Evolutionary conservation across 1,140 invertebrate genomes (phyloP).

Genomic region (Daktulosphaira vitifoliae): DNA sequence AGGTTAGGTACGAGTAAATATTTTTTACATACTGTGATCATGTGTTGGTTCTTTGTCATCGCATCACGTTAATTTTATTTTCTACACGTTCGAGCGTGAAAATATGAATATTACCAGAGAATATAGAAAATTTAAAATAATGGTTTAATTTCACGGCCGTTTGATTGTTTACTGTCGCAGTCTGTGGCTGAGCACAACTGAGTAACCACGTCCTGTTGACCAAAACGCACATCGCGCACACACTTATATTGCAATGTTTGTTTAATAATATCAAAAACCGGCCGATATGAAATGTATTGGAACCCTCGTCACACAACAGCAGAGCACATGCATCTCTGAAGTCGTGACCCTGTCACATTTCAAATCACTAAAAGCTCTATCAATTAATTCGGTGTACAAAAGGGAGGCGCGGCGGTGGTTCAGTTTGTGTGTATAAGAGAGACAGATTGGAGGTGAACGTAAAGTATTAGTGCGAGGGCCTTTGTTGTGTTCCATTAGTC

Average conservation of each 20-base stretch:
- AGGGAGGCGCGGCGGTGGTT: too few relatives aligned
- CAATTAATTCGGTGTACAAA: conserved; percentile 12
- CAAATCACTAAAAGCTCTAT: conserved; percentile 26
- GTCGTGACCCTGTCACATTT: conserved; percentile 9
- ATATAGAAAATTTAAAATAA: neutral
- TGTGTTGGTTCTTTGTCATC: too few relatives aligned
- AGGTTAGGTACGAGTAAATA: too few relatives aligned
- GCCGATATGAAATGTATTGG: too few relatives aligned
- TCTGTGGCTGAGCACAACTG: neutral
- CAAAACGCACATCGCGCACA: neutral
- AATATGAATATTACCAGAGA: conserved; percentile 5
- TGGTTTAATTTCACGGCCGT: conserved; percentile 19
- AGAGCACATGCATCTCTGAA: neutral
- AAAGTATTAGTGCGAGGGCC: neutral
- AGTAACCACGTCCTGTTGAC: neutral
- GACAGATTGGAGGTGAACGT: too few relatives aligned
- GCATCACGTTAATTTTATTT: conserved; percentile 17
- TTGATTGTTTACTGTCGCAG: neutral
- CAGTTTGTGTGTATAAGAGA: too few relatives aligned
- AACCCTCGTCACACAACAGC: too few relatives aligned
- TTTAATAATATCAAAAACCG: conserved; percentile 14
- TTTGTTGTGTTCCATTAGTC: conserved; percentile 33
- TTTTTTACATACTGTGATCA: too few relatives aligned
- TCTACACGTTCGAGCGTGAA: neutral
- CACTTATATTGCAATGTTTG: too few relatives aligned